Evolutionary conservation across 1,140 invertebrate genomes (phyloP), one percentile per base, ranked within the genome.

Genomic region (Aphaenogaster ashmeadi): DNA sequence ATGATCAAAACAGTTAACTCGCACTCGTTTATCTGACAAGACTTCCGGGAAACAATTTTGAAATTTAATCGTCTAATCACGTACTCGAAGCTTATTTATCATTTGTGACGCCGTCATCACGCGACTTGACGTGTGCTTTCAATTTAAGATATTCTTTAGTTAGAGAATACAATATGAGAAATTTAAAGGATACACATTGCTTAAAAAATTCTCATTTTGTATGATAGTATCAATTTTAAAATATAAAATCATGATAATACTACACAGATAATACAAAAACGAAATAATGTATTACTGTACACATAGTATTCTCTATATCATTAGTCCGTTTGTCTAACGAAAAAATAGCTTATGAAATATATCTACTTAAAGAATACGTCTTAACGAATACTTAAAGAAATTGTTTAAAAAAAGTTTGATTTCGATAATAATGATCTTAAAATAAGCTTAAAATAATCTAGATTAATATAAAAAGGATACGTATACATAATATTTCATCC

Each of bases 351-450:
- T 27, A 67, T 21, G 4, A 67, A 67, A 47, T 50, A 44, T 8
- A 21, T 9, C 21, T 67, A 50, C 21, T 69, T 50, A 50, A 69
- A 69, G 66, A 69, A 69, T 69, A 47, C 44, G 27, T 27, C 27
- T 27, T 27, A 27, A 27, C 27, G 27, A 27, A 27, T 67, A 50
- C 21, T 69, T 50, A 50, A 69, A 69, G 66, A 69, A 69, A 21
- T 64, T 36, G 38, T 50, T 8, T 72, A 72, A 52, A 72, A 50
- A 50, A 64, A 33, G 38, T 72, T 72, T 52, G 41, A 72, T 72
- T 72, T 72, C 11, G 3, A 36, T 33, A 72, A 18, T 36, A 33
- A 27, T 27, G 1, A 47, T 47, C 44, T 50, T 47, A 72, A 72
- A 50, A 72, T 33, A 72, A 18, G 27, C 15, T 18, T 72, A 72